Percentiles rank a stretch among this genome's conserved stretches.
These are phyloP conservation scores for Eudorcas thomsonii DNA, from an alignment of 2,113 vertebrate species.

Conservation along the genomic window DNA sequence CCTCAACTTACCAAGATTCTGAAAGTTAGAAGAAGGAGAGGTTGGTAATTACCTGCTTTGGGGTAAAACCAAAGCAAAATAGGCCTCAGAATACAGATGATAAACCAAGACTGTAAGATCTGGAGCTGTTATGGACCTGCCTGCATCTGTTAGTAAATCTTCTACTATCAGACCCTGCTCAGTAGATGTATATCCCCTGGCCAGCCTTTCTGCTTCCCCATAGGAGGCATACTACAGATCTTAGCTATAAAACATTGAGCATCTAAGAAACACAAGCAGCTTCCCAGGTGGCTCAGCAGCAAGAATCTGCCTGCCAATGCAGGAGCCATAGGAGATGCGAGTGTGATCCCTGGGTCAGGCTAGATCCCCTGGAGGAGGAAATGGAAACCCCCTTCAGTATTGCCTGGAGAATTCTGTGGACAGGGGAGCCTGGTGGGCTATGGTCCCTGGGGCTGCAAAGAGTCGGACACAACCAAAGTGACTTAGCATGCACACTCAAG, in stretches of 20 bases:
- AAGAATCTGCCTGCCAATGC: not conserved
- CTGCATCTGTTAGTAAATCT: not conserved
- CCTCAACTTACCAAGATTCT: not conserved
- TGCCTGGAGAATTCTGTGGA: not conserved
- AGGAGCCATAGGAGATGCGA: not conserved
- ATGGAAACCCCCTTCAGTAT: not conserved
- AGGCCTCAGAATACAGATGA: not conserved
- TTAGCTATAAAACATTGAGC: not conserved
- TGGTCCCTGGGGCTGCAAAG: not conserved
- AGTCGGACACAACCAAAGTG: not conserved
- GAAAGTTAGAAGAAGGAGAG: not conserved
- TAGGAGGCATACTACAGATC: not conserved
- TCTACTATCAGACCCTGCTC: not conserved
- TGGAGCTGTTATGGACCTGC: not conserved
- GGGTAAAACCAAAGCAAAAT: not conserved
- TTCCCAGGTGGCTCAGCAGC: not conserved
- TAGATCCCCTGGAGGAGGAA: not conserved
- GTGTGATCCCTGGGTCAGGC: not conserved
- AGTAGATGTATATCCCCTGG: not conserved
- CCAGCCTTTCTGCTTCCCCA: not conserved
- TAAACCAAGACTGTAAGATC: not conserved
- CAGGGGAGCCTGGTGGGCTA: not conserved
- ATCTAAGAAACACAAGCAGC: not conserved
- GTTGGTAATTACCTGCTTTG: not conserved
- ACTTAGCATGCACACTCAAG: not conserved